phyloP scores from a whole-genome alignment of 2,797 vertebrate species.

The Schizopygopsis pylzovi region DNA sequence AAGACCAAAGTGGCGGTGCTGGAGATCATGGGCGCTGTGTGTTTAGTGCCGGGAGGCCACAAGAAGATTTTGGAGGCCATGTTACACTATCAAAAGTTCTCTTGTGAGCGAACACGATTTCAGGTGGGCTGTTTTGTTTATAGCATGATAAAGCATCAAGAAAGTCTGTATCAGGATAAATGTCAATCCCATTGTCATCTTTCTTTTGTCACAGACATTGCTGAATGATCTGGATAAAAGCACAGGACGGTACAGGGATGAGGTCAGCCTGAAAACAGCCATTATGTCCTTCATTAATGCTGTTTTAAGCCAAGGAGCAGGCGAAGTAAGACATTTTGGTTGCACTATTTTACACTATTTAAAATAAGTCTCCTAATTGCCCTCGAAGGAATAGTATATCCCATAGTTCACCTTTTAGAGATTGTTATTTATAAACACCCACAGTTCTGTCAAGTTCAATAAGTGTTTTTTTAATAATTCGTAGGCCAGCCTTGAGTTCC shows the following conservation, averaged over 20 bases:
- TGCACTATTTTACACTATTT: neutral
- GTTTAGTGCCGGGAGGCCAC: slow-evolving; percentile 97
- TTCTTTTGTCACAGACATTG: slow-evolving; percentile 81
- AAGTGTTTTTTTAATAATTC: slow-evolving; percentile 48
- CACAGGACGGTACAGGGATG: slow-evolving; percentile 94
- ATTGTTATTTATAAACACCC: slow-evolving; percentile 6
- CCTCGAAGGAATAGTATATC: neutral
- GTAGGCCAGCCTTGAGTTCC: slow-evolving; percentile 95
- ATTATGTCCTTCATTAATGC: slow-evolving; percentile 99
- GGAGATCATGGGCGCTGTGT: slow-evolving; percentile 99
- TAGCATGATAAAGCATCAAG: neutral
- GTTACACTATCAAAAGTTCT: slow-evolving; percentile 97
- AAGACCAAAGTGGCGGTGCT: slow-evolving; percentile 98
- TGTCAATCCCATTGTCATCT: neutral
- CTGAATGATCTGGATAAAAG: slow-evolving; percentile 97
- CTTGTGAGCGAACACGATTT: slow-evolving; percentile 94
- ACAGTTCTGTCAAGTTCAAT: neutral
- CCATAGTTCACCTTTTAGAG: neutral
- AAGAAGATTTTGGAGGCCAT: slow-evolving; percentile 96
- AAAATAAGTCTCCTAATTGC: neutral
- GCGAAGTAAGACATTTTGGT: slow-evolving; percentile 83
- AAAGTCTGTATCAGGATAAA: neutral
- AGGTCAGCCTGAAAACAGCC: slow-evolving; percentile 98
- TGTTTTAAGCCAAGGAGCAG: slow-evolving; percentile 95
- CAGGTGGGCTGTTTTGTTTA: slow-evolving; percentile 79